Evolutionary conservation across 1,140 invertebrate species (phyloP).

Genomic region (Solenopsis fugax): DNA sequence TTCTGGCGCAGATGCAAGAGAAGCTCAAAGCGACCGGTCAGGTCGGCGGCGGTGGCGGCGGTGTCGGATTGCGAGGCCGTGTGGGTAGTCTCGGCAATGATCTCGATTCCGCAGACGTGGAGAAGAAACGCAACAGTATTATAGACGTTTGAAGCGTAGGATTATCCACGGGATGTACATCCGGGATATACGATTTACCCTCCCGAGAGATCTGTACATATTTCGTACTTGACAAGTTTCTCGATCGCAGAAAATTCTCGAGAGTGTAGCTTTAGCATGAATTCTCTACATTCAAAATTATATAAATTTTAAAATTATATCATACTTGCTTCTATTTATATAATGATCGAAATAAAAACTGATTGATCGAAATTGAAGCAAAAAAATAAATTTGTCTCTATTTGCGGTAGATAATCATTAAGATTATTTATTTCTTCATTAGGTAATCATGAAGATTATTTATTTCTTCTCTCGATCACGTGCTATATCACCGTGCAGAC

Average conservation of each 20-base stretch:
- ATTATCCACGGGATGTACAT: not conserved
- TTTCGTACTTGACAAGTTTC: slow-evolving; percentile 2
- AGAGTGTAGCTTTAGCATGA: not conserved
- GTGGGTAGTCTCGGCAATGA: slow-evolving; percentile 85
- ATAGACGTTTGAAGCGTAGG: slow-evolving; percentile 90
- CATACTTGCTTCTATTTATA: not conserved
- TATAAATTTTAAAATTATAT: slow-evolving; percentile 1
- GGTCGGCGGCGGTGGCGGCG: slow-evolving; percentile 79
- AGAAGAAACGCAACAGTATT: slow-evolving; percentile 93
- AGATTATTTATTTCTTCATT: not conserved
- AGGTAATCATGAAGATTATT: not conserved
- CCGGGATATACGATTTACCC: not conserved
- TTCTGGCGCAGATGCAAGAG: slow-evolving; percentile 98
- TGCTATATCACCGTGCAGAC: not conserved
- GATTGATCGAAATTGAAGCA: not conserved
- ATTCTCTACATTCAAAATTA: not conserved
- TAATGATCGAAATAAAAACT: not conserved
- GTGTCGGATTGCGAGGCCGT: slow-evolving; percentile 79
- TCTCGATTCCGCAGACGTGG: slow-evolving; percentile 82
- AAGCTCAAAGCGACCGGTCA: slow-evolving; percentile 94
- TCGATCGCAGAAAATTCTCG: not conserved
- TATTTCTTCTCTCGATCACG: not conserved
- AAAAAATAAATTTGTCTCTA: not conserved
- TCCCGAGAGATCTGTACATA: slow-evolving; percentile 52
- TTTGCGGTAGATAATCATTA: not conserved